phyloP scores from a whole-genome alignment of 2,888 invertebrate species.

The Oscheius sp. region DNA sequence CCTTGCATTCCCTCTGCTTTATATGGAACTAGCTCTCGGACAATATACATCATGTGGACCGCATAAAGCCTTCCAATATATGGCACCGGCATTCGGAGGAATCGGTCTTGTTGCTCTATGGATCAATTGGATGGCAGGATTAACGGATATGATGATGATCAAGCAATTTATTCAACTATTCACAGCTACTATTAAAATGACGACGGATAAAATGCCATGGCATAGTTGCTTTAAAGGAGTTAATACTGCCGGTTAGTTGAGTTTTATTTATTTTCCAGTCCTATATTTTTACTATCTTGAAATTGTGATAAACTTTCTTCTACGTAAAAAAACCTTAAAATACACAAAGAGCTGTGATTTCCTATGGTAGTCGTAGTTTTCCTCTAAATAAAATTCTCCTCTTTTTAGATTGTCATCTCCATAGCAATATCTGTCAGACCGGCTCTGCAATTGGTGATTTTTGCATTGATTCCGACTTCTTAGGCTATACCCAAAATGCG shows the following conservation, averaged over 20 bases:
- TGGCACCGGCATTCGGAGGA: conserved; percentile 21
- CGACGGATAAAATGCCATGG: not conserved
- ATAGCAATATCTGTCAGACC: no score
- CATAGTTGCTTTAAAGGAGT: not conserved
- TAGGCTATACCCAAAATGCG: no score
- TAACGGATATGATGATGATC: not conserved
- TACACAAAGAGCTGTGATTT: no score
- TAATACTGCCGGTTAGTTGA: not conserved
- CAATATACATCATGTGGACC: conserved; percentile 18
- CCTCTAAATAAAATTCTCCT: no score
- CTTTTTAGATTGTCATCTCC: no score
- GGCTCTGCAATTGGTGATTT: no score
- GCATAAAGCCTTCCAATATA: not conserved
- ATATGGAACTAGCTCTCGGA: conserved; percentile 23
- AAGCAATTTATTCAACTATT: not conserved
- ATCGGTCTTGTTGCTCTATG: not conserved
- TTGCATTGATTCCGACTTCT: no score
- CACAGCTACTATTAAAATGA: not conserved
- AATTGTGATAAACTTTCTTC: no score
- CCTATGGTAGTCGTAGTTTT: no score
- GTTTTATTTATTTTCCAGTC: no score
- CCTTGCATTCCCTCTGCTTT: conserved; percentile 27
- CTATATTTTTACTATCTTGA: no score
- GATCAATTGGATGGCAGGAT: not conserved
- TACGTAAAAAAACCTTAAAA: no score